Evolutionary conservation across 2,797 vertebrate species (phyloP).

Genomic region (Anguilla megastoma): DNA sequence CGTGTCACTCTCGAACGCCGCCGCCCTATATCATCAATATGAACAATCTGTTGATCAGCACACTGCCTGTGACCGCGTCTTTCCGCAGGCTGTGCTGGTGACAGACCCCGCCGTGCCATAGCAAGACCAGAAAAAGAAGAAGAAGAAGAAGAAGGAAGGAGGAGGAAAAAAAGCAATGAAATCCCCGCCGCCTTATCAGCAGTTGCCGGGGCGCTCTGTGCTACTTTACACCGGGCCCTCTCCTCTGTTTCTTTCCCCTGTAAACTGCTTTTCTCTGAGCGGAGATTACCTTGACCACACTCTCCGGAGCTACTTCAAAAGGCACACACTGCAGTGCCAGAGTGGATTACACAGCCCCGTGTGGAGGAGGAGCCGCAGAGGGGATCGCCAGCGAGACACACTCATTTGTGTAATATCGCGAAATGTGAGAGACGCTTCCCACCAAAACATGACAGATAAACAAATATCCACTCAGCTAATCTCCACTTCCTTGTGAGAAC

Average conservation of each 20-base stretch:
- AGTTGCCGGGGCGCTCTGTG: slow-evolving; percentile 39
- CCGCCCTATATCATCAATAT: slow-evolving; percentile 58
- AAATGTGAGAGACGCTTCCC: slow-evolving; percentile 1
- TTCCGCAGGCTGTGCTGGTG: slow-evolving; percentile 35
- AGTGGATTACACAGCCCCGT: slow-evolving; percentile 51
- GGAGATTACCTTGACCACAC: slow-evolving; percentile 55
- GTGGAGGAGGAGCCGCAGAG: slow-evolving; percentile 35
- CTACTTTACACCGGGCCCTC: slow-evolving; percentile 45
- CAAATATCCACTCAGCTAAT: neutral
- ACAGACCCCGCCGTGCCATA: slow-evolving; percentile 29
- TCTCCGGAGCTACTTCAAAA: slow-evolving; percentile 50
- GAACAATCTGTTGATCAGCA: slow-evolving; percentile 53
- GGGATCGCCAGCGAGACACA: slow-evolving; percentile 5
- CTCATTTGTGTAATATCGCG: slow-evolving; percentile 18
- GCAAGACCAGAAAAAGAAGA: neutral
- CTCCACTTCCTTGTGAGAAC: neutral
- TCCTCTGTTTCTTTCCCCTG: slow-evolving; percentile 37
- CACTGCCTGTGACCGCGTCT: slow-evolving; percentile 35
- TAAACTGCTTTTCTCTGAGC: slow-evolving; percentile 49
- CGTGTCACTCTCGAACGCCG: slow-evolving; percentile 50
- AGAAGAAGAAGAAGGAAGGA: neutral
- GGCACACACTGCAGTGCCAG: slow-evolving; percentile 41
- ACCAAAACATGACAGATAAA: slow-evolving; percentile 17
- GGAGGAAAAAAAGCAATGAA: slow-evolving; percentile 33
- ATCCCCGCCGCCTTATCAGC: slow-evolving; percentile 43